These are phyloP conservation scores for Ceyx margarethae DNA, from an alignment of 2,113 vertebrate genomes.

Conservation along the genomic window DNA sequence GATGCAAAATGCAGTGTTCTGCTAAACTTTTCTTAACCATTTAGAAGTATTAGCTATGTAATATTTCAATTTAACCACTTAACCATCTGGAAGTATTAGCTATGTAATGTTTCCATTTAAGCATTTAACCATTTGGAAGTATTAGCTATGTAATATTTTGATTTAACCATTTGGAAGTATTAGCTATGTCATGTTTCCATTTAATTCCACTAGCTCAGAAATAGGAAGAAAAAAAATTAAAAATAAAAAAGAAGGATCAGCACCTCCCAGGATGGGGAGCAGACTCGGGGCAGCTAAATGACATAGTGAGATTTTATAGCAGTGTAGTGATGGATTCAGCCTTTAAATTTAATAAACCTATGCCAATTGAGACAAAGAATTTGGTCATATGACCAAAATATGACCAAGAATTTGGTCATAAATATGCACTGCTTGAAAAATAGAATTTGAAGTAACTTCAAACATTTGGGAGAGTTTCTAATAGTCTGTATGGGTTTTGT, in stretches of 20 bases:
- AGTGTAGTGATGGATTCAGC: neutral
- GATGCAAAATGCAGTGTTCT: neutral
- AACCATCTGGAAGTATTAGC: neutral
- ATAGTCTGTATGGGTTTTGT: neutral
- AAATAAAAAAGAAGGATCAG: neutral
- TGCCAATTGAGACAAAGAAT: neutral
- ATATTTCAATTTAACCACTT: too few relatives aligned
- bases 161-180: neutral
- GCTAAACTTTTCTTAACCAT: neutral
- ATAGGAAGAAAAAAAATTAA: neutral
- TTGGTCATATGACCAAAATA: neutral
- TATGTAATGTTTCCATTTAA: neutral
- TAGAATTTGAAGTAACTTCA: neutral
- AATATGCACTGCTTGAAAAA: neutral
- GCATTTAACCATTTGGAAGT: neutral
- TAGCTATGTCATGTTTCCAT: neutral
- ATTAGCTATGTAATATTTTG: neutral
- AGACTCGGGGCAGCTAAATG: neutral
- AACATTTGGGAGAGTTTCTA: conserved; percentile 1
- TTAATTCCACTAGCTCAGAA: neutral
- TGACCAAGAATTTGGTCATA: neutral
- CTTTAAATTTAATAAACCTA: neutral
- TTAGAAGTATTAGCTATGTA: neutral
- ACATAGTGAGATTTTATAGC: neutral
- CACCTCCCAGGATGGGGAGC: neutral